phyloP scores from a whole-genome alignment of 2,888 invertebrate species.

The Cephalotes varians region DNA sequence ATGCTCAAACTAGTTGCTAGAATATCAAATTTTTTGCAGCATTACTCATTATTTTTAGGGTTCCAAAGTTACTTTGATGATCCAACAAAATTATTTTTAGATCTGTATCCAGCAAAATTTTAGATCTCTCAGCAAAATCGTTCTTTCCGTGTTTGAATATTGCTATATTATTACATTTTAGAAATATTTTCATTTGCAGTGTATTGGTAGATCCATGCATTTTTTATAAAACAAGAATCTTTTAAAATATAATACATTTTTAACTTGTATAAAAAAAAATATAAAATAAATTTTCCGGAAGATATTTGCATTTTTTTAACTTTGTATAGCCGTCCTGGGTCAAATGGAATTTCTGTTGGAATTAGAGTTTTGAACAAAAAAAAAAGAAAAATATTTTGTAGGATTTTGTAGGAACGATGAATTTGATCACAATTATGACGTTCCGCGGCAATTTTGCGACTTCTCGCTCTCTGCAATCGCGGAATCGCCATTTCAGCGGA shows the following conservation, averaged over 20 bases:
- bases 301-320: not conserved
- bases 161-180: not conserved
- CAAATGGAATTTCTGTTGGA: not conserved
- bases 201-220: not conserved
- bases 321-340: not conserved
- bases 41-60: no score
- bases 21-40: no score
- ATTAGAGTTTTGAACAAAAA: slow-evolving; percentile 10
- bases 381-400: not conserved
- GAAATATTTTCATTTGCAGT: not conserved
- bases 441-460: slow-evolving; percentile 10
- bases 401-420: not conserved
- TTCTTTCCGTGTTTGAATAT: not conserved
- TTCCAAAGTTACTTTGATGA: no score
- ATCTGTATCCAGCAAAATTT: no score
- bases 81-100: no score
- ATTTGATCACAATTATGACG: not conserved
- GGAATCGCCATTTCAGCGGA: slow-evolving; percentile 46
- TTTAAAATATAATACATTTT: not conserved
- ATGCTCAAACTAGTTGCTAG: no score
- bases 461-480: not conserved
- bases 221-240: not conserved
- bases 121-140: no score
- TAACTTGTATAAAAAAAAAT: no score
- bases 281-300: not conserved